These are phyloP conservation scores for Lordiphosa clarofinis DNA, from an alignment of 1,140 invertebrate genomes.

Conservation along the genomic window DNA sequence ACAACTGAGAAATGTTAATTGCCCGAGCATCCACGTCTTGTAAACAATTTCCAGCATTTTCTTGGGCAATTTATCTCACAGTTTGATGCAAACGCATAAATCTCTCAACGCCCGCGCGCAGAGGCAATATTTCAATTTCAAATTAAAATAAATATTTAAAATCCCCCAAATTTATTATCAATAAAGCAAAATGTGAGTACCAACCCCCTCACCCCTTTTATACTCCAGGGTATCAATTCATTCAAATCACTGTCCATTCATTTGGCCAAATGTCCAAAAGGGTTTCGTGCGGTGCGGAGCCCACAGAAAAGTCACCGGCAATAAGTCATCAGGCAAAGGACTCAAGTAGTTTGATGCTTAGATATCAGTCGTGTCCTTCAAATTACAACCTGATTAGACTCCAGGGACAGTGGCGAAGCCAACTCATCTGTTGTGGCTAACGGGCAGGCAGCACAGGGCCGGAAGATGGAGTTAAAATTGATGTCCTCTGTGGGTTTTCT, in stretches of 20 bases:
- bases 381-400: conserved; percentile 74
- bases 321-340: conserved; percentile 50
- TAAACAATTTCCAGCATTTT: conserved; percentile 53
- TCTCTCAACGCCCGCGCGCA: conserved; percentile 52
- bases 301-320: conserved; percentile 55
- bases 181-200: conserved; percentile 37
- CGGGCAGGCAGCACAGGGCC: conserved; percentile 12
- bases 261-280: conserved; percentile 59
- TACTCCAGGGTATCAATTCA: conserved; percentile 72
- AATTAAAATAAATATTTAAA: conserved; percentile 79
- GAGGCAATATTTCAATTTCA: conserved; percentile 69
- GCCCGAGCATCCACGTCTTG: conserved; percentile 10
- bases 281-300: conserved; percentile 5
- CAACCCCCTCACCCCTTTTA: conserved; percentile 5
- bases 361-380: conserved; percentile 59
- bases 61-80: conserved; percentile 72
- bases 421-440: conserved; percentile 56
- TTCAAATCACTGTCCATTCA: conserved; percentile 71
- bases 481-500: conserved; percentile 41
- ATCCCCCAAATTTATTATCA: conserved; percentile 53
- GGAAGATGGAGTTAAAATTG: conserved; percentile 34
- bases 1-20: conserved; percentile 14
- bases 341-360: conserved; percentile 52
- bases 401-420: conserved; percentile 42
- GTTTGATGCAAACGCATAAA: conserved; percentile 79